phyloP scores from a whole-genome alignment of 64 coral and sea anemone genomes.

The Montipora sp. region DNA sequence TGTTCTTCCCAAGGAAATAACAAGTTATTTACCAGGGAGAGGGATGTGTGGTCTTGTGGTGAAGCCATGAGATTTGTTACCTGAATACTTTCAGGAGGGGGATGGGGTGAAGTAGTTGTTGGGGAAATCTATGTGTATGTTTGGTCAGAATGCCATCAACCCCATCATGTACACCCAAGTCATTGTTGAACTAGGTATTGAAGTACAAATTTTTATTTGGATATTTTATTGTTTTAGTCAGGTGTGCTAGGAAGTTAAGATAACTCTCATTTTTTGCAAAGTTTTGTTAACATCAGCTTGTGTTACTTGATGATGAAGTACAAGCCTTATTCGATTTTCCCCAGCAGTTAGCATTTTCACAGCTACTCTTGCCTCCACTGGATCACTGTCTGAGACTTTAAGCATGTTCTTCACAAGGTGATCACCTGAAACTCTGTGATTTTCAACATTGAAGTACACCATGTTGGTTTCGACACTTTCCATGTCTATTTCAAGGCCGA shows the following conservation, averaged over 20 bases:
- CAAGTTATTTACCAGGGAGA: too few relatives aligned
- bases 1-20: too few relatives aligned
- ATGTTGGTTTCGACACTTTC: conserved; percentile 70
- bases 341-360: conserved; percentile 44
- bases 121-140: too few relatives aligned
- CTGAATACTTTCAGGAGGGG: too few relatives aligned
- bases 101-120: too few relatives aligned
- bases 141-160: too few relatives aligned
- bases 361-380: conserved; percentile 20
- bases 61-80: too few relatives aligned
- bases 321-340: conserved; percentile 48
- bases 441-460: conserved; percentile 72
- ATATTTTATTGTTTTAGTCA: too few relatives aligned
- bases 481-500: conserved; percentile 65
- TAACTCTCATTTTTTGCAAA: conserved; percentile 45
- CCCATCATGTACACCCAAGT: too few relatives aligned
- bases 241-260: background rate
- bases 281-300: conserved; percentile 39
- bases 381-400: conserved; percentile 19
- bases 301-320: conserved; percentile 80
- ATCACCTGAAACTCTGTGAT: conserved; percentile 46
- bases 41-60: too few relatives aligned
- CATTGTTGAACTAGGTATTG: too few relatives aligned
- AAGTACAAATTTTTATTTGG: too few relatives aligned
- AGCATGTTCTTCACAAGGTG: conserved; percentile 74